phyloP scores from a whole-genome alignment of 2,113 vertebrate species.

The Gracilinanus agilis region DNA sequence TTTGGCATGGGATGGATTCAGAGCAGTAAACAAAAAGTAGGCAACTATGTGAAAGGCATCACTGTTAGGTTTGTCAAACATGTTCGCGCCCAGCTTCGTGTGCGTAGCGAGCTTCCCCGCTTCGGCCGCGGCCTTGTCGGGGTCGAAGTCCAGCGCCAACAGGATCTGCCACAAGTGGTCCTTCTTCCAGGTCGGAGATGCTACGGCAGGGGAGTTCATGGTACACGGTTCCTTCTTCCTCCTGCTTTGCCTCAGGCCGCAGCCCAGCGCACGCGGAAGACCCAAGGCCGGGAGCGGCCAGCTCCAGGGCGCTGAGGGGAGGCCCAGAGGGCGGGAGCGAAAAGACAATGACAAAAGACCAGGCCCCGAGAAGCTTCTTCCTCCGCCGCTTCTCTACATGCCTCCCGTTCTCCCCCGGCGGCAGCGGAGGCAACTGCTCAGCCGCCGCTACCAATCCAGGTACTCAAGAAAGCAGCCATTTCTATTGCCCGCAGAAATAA shows the following conservation, averaged over 20 bases:
- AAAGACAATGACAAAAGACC: neutral
- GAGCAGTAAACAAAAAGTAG: constrained; percentile 88
- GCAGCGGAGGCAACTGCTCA: neutral
- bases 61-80: too few species aligned
- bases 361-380: neutral
- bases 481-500: neutral
- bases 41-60: too few species aligned
- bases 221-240: constrained; percentile 32
- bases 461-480: constrained; percentile 15
- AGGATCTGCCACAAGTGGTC: too few species aligned
- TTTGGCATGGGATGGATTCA: constrained; percentile 81
- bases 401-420: neutral
- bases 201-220: too few species aligned
- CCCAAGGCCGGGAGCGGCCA: neutral
- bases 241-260: neutral
- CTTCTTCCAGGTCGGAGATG: too few species aligned
- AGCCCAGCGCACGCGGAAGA: neutral
- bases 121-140: too few species aligned
- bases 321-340: neutral
- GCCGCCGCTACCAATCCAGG: neutral
- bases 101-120: too few species aligned
- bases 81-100: too few species aligned
- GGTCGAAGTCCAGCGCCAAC: too few species aligned
- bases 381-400: neutral
- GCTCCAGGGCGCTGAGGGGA: neutral